A percentile compares a stretch with the other conserved stretches of the same genome.
Evolutionary conservation across 2,888 invertebrate species (phyloP).

Genomic region (Diachrysia chrysitis): DNA sequence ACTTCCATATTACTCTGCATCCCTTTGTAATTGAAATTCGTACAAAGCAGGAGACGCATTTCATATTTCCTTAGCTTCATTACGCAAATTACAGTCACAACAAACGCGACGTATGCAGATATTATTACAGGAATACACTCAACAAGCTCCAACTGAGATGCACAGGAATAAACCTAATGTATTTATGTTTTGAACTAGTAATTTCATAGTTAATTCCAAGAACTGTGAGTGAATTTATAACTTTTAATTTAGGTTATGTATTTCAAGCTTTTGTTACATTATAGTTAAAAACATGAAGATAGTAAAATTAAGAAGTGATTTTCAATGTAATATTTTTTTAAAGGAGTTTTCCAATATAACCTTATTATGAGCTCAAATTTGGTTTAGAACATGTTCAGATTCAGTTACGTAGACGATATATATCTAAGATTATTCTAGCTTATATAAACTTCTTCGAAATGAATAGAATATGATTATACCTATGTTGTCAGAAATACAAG

Average conservation of each 20-base stretch:
- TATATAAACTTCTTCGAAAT: not conserved
- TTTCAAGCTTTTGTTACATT: not conserved
- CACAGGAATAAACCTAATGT: constrained; percentile 10
- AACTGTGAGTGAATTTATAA: not conserved
- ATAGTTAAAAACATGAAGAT: not conserved
- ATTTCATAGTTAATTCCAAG: not conserved
- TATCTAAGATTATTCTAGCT: not conserved
- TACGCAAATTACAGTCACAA: constrained; percentile 50
- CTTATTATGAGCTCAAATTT: not conserved
- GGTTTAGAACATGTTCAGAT: not conserved
- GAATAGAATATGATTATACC: not conserved
- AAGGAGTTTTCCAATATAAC: not conserved
- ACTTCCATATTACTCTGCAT: constrained; percentile 9
- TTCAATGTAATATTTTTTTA: not conserved
- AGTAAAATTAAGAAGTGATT: not conserved
- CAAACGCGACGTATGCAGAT: constrained; percentile 37
- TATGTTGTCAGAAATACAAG: not conserved
- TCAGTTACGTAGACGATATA: not conserved
- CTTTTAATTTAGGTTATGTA: not conserved
- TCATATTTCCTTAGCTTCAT: constrained; percentile 53
- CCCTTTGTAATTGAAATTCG: constrained; percentile 52
- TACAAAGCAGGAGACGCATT: constrained; percentile 28
- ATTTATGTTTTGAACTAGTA: constrained; percentile 8
- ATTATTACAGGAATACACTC: constrained; percentile 34
- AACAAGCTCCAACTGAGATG: constrained; percentile 10